Base-by-base conservation (phyloP, 2,888 invertebrate species). In the Kryphioiulus occultus region DNA sequence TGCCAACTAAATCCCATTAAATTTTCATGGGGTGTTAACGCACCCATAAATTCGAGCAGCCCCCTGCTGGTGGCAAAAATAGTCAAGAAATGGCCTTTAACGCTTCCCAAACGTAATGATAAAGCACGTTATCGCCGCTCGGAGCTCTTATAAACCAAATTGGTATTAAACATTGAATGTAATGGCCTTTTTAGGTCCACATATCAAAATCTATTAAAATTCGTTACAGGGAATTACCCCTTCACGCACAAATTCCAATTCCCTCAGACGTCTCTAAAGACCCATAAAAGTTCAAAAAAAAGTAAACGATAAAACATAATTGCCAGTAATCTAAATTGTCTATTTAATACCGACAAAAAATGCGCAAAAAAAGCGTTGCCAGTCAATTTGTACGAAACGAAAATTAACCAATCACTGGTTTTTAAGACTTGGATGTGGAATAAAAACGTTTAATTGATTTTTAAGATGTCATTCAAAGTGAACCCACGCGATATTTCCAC, bases 1-100 rank as follows among this genome's bases (percentile, higher is more conserved):
- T 44, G 39, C 35, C 85, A 85, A 42, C 85, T 42, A 39, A 42
- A 42, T 39, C 44, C 39, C 85, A 85, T 85, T 85, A 85, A 35
- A 39, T 42, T 84, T 44, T 85, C 85, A 85, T 85, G 35, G 39
- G 12, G 44, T 85, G 85, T 39, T 85, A 85, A 85, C 22, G 39
- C 85, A 39, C 85, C 85, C 85, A 85, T 85, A 85, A 85, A 85
- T 85, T 85, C 85, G 22, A n/a, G 26, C 15, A 78, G 15, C 30
- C 78, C 78, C 78, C 78, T 78, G 78, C 30, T 78, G 78, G 78
- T 26, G 78, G 30, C 26, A 78, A 78, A 78, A 78, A 78, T 12
- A 78, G 30, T 30, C 5, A 26, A 68, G 68, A 68, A 68, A 68
- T 26, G 22, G 68, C 26, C 7, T 78, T 78, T 78, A 78, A 30